These are phyloP conservation scores for Ochropacha duplaris DNA, from an alignment of 2,888 invertebrate species.

Conservation along the genomic window DNA sequence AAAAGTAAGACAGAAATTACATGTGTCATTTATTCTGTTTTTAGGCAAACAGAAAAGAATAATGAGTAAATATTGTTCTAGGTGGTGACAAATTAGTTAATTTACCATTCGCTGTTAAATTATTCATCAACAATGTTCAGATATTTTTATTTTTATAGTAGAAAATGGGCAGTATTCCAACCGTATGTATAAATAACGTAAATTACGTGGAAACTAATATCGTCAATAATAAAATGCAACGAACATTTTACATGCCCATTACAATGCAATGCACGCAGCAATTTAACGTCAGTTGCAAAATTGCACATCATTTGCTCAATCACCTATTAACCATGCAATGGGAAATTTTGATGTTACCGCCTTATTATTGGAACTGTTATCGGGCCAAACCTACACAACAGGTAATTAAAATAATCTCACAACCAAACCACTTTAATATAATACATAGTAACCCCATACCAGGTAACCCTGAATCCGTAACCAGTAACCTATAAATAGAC, in stretches of 20 bases:
- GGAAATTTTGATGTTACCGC: not conserved
- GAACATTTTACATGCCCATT: not conserved
- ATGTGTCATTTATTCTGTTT: too few relatives aligned
- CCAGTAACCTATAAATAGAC: conserved; percentile 37
- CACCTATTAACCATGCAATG: not conserved
- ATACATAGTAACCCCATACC: not conserved
- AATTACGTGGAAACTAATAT: not conserved
- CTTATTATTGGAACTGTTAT: not conserved
- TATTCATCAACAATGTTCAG: not conserved
- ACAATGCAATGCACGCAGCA: not conserved
- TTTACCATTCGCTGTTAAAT: not conserved
- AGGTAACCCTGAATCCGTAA: conserved; percentile 28
- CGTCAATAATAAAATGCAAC: not conserved
- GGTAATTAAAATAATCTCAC: not conserved
- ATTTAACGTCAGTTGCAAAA: not conserved
- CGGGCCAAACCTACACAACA: not conserved
- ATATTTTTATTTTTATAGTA: conserved; percentile 1
- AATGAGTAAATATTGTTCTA: not conserved
- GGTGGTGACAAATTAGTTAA: not conserved
- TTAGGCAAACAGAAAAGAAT: not conserved
- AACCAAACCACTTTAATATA: not conserved
- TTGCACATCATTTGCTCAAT: not conserved
- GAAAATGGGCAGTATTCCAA: conserved; percentile 7
- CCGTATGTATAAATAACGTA: not conserved
- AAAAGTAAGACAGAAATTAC: not conserved